A percentile compares a stretch with the other conserved stretches of the same genome.
Conservation (phyloP, 1,140 invertebrate species). For the Portunus trituberculatus region DNA sequence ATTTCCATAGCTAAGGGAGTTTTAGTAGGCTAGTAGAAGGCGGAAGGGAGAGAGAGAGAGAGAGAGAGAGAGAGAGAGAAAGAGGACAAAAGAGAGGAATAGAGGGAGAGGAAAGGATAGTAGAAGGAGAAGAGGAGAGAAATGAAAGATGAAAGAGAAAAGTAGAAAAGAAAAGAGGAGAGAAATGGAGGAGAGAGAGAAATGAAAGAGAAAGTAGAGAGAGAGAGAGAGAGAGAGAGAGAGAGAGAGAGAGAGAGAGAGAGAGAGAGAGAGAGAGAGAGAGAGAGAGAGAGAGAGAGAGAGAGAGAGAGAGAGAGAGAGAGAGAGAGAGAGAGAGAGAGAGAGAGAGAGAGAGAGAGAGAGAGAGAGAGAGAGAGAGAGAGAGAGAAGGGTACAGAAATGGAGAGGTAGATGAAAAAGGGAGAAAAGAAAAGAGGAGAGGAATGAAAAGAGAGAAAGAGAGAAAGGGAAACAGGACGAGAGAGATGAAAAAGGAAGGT, state of each 20-base stretch:
- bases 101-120: not conserved
- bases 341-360: not conserved
- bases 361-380: not conserved
- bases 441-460: not conserved
- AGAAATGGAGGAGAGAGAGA: not conserved
- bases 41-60: not conserved
- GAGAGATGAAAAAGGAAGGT: not conserved
- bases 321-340: not conserved
- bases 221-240: not conserved
- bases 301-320: not conserved
- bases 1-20: not conserved
- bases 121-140: not conserved
- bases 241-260: not conserved
- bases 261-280: not conserved
- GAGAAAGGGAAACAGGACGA: not conserved
- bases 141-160: not conserved
- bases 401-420: not conserved
- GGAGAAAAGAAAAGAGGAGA: not conserved
- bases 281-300: not conserved
- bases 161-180: not conserved
- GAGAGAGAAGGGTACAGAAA: not conserved
- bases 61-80: not conserved
- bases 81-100: not conserved
- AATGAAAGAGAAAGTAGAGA: not conserved
- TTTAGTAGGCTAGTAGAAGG: not conserved